Base-by-base conservation (phyloP, 2,113 vertebrate species). In the Syrmaticus mikado region DNA sequence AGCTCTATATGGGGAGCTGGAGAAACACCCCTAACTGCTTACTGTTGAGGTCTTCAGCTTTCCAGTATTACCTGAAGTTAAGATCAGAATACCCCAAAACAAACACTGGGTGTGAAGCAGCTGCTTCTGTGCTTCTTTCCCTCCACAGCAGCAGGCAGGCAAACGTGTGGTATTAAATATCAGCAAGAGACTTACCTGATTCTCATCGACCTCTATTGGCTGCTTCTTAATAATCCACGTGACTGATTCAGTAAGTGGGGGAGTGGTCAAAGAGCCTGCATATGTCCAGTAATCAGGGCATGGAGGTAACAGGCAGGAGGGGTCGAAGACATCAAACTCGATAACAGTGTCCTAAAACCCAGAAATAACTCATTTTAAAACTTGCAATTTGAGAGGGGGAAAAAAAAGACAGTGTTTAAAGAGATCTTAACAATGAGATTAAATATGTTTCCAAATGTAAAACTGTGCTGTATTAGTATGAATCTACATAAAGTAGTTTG, bases 141-240 rank as follows among this genome's bases (percentile, higher is more conserved):
- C 18, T 52, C 12, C 19, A 3, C 1, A 7, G 58, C 46, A 85
- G 43, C 21, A 70, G 21, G 30, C 45, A 64, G 32, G 4, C 36
- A 46, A 78, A 32, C 9, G 50, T 7, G 32, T 12, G 18, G 22
- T 50, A 34, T 10, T 8, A 27, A 74, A 50, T 0, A 1, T 30
- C 10, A 43, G 48, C 8, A 8, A 10, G 12, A 57, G 90, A 71
- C 64, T 62, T 96, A 99, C 99, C 99, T 99, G 99, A 89, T 99
- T 98, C 32, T 98, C 98, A 96, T 99, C 99, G 72, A 99, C 98
- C 96, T 99, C 99, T 32, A 99, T 98, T 4, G 98, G 98, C 90
- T 98, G 97, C 96, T 99, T 99, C 98, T 99, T 99, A 80, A 99
- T 97, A 68, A 99, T 99, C 99, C 99, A 99, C 1, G 97, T 98